phyloP scores from a whole-genome alignment of 2,888 invertebrate genomes.

The Agrochola lychnidis region DNA sequence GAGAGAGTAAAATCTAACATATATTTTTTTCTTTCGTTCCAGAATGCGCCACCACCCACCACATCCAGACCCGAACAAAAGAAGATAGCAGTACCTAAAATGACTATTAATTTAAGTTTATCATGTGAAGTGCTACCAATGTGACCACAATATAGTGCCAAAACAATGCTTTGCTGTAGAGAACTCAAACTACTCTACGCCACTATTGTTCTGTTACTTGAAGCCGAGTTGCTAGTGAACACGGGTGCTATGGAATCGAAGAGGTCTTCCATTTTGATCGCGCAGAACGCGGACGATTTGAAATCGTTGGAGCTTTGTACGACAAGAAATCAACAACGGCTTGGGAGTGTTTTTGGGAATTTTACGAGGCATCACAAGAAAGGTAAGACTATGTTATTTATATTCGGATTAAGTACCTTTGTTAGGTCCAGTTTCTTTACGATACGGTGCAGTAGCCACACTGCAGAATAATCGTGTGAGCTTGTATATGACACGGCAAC shows the following conservation, averaged over 20 bases:
- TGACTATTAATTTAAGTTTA: conserved; percentile 88
- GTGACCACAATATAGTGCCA: conserved; percentile 85
- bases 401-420: too few relatives aligned
- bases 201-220: conserved; percentile 85
- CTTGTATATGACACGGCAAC: too few relatives aligned
- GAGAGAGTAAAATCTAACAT: not conserved
- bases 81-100: conserved; percentile 79
- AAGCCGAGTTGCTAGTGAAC: conserved; percentile 85
- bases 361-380: conserved; percentile 88
- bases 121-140: conserved; percentile 76
- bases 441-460: too few relatives aligned
- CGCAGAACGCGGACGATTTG: conserved; percentile 85
- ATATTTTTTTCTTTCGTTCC: conserved; percentile 70
- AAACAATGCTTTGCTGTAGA: conserved; percentile 89
- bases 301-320: conserved; percentile 86
- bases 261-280: conserved; percentile 84
- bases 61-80: conserved; percentile 54
- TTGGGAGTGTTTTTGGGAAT: conserved; percentile 88
- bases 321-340: conserved; percentile 84
- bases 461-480: too few relatives aligned
- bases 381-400: conserved; percentile 71
- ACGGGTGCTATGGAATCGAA: conserved; percentile 87
- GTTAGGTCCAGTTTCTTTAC: too few relatives aligned
- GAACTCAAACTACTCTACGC: conserved; percentile 88
- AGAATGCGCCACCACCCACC: conserved; percentile 75